Evolutionary conservation across 2,888 invertebrate species (phyloP).

Genomic region (Amphimallon solstitiale): DNA sequence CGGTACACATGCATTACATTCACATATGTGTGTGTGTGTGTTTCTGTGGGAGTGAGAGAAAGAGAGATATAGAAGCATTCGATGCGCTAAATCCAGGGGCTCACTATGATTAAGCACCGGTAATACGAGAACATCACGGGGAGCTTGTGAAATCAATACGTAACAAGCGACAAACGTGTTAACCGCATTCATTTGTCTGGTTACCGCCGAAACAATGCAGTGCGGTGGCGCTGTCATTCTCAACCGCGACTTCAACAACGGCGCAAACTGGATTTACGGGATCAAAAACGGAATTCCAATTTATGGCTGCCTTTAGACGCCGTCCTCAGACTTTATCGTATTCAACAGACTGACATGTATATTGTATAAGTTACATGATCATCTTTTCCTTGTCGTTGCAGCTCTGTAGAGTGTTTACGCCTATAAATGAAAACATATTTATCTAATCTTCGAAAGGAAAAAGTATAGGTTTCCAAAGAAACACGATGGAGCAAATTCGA

Average conservation of each 20-base stretch:
- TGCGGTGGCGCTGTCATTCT: conserved; percentile 60
- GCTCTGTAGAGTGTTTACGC: too few relatives aligned
- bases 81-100: conserved; percentile 58
- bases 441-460: too few relatives aligned
- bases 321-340: conserved; percentile 5
- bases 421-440: too few relatives aligned
- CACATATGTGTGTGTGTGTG: too few relatives aligned
- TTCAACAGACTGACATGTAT: background rate
- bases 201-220: conserved; percentile 64
- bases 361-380: too few relatives aligned
- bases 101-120: conserved; percentile 61
- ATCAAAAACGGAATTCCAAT: conserved; percentile 42
- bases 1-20: too few relatives aligned
- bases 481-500: too few relatives aligned
- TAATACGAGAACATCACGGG: conserved; percentile 60
- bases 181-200: conserved; percentile 65
- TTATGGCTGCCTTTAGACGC: conserved; percentile 21
- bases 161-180: conserved; percentile 63
- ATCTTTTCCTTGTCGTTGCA: too few relatives aligned
- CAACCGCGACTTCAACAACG: conserved; percentile 50
- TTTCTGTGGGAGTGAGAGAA: too few relatives aligned
- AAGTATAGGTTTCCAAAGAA: too few relatives aligned
- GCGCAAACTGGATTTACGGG: conserved; percentile 47
- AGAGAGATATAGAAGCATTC: conserved; percentile 48
- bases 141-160: conserved; percentile 62